Evolutionary conservation across 2,113 vertebrate genomes (phyloP).

Genomic region (Leptocoma aspasia): DNA sequence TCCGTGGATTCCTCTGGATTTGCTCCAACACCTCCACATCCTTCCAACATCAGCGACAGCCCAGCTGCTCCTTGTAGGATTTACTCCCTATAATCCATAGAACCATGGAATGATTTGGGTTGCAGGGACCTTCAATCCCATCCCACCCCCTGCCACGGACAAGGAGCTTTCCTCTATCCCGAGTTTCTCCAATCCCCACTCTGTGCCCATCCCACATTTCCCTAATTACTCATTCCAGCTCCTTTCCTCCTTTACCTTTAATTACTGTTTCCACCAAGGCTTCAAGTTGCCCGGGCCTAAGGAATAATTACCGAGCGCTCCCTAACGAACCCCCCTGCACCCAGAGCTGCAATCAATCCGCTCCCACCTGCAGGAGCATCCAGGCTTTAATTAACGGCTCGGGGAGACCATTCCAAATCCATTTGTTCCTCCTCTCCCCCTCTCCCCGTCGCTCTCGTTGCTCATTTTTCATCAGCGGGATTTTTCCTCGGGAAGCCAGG

Average conservation of each 20-base stretch:
- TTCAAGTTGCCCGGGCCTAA: neutral
- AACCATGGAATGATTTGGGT: neutral
- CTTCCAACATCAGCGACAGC: rapidly evolving
- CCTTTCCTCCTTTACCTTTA: neutral
- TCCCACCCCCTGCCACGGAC: neutral
- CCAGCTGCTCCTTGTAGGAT: neutral
- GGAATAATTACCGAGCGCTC: neutral
- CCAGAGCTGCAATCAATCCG: neutral
- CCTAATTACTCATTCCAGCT: neutral
- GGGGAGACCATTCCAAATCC: neutral
- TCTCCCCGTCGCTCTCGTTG: neutral
- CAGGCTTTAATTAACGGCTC: neutral
- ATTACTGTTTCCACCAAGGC: neutral
- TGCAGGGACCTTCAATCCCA: neutral
- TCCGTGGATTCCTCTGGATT: neutral
- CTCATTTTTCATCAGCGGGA: rapidly evolving
- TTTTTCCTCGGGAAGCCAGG: neutral
- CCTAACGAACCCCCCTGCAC: neutral
- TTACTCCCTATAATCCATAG: neutral
- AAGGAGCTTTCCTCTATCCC: neutral
- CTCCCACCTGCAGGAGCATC: neutral
- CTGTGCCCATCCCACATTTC: neutral
- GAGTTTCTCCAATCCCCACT: neutral
- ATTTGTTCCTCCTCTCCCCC: neutral
- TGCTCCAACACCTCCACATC: neutral